Evolutionary conservation across 1,140 invertebrate genomes (phyloP).

Genomic region (Lucilia cuprina): DNA sequence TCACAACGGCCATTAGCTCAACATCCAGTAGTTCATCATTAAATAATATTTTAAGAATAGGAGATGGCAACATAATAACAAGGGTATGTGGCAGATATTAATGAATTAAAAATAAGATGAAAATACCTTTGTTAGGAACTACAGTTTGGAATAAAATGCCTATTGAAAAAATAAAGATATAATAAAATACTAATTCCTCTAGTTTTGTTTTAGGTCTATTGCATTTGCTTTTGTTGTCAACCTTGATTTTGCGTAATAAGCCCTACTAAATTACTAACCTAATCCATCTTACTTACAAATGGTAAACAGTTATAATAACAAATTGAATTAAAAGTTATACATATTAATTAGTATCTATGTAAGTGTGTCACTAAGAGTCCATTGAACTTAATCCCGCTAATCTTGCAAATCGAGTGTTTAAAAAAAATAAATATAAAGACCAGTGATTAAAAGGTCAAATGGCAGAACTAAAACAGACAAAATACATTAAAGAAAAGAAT

Average conservation of each 20-base stretch:
- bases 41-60: conserved; percentile 50
- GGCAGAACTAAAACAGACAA: neutral
- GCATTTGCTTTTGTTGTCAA: too few relatives aligned
- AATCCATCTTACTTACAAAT: too few relatives aligned
- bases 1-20: neutral
- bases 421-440: neutral
- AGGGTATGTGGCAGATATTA: conserved; percentile 44
- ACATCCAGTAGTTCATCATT: conserved; percentile 27
- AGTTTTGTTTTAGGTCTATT: too few relatives aligned
- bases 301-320: too few relatives aligned
- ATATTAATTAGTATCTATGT: neutral
- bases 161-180: too few relatives aligned
- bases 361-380: neutral
- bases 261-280: too few relatives aligned
- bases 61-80: conserved; percentile 54
- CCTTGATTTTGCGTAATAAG: too few relatives aligned
- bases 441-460: neutral
- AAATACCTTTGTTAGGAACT: too few relatives aligned
- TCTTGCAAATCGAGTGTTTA: neutral
- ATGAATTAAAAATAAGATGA: too few relatives aligned
- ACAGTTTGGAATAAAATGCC: too few relatives aligned
- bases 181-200: too few relatives aligned
- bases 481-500: neutral
- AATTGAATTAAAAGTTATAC: neutral
- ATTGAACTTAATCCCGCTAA: neutral